These are phyloP conservation scores for Lasioglossum albipes DNA, from an alignment of 1,140 invertebrate genomes.

Conservation along the genomic window DNA sequence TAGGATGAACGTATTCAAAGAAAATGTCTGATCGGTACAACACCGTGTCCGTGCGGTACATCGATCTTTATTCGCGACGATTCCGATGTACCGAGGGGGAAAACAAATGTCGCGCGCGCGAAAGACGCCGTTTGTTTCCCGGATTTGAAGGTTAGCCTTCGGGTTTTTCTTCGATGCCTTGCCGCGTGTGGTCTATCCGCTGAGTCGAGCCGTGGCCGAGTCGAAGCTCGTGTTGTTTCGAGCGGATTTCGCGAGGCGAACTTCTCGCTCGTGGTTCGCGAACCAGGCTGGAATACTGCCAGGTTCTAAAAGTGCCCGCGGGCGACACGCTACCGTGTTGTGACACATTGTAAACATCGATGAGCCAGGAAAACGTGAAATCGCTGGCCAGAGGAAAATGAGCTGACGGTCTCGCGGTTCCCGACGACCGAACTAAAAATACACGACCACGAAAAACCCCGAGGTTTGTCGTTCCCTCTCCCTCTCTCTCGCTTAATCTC, in stretches of 20 bases:
- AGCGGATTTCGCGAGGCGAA: too few relatives aligned
- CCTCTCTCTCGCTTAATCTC: too few relatives aligned
- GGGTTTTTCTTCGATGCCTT: background rate
- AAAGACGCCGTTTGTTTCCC: background rate
- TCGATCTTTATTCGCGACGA: too few relatives aligned
- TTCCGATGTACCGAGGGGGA: background rate
- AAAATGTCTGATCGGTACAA: too few relatives aligned
- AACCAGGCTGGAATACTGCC: constrained; percentile 27
- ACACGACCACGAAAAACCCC: background rate
- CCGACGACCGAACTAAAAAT: background rate
- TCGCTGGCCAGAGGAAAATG: constrained; percentile 2
- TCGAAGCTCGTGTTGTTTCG: too few relatives aligned
- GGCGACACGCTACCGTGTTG: constrained; percentile 47
- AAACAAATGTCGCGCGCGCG: background rate
- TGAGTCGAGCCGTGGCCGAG: too few relatives aligned
- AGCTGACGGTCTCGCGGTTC: constrained; percentile 36
- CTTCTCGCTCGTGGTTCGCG: background rate
- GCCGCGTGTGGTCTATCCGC: too few relatives aligned
- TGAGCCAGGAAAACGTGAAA: constrained; percentile 48
- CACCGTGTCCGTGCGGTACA: too few relatives aligned
- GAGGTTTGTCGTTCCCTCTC: too few relatives aligned
- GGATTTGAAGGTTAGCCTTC: too few relatives aligned
- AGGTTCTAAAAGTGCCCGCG: constrained; percentile 57
- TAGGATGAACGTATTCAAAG: too few relatives aligned
- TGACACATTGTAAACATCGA: constrained; percentile 66